Conservation (phyloP, 1,140 invertebrate species). For the Scylla paramamosain region DNA sequence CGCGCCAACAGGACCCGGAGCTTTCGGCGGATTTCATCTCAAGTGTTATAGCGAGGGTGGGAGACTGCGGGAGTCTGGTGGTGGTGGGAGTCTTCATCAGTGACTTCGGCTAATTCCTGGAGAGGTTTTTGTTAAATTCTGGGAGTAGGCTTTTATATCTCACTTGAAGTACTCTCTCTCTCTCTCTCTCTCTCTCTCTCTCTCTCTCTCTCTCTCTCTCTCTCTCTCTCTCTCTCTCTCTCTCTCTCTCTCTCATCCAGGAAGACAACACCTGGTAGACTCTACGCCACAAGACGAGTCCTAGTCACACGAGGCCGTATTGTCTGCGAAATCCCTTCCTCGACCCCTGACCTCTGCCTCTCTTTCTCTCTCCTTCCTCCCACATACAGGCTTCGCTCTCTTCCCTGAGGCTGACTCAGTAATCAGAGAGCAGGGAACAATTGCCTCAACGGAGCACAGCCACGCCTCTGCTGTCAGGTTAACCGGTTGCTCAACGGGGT, state of each 20-base stretch:
- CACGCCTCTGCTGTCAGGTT: background rate
- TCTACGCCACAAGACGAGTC: constrained; percentile 4
- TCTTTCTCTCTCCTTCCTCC: background rate
- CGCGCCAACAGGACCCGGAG: background rate
- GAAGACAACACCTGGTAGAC: no score
- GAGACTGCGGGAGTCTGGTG: no score
- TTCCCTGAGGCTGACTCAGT: background rate
- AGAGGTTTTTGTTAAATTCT: no score
- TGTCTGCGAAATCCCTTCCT: background rate
- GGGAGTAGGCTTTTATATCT: no score
- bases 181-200: no score
- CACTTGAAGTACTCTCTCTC: no score
- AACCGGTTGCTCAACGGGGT: constrained; percentile 18
- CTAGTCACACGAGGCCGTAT: constrained; percentile 8
- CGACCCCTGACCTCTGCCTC: background rate
- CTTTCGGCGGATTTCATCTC: background rate
- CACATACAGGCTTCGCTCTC: background rate
- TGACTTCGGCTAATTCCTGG: no score
- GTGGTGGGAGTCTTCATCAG: no score
- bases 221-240: no score
- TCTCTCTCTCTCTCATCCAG: no score
- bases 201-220: no score
- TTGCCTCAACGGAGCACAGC: background rate
- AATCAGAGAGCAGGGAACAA: constrained; percentile 4
- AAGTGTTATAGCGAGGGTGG: background rate